Conservation (phyloP, 92 coral and sea anemone genomes). For the Epizoanthus rinbou region DNA sequence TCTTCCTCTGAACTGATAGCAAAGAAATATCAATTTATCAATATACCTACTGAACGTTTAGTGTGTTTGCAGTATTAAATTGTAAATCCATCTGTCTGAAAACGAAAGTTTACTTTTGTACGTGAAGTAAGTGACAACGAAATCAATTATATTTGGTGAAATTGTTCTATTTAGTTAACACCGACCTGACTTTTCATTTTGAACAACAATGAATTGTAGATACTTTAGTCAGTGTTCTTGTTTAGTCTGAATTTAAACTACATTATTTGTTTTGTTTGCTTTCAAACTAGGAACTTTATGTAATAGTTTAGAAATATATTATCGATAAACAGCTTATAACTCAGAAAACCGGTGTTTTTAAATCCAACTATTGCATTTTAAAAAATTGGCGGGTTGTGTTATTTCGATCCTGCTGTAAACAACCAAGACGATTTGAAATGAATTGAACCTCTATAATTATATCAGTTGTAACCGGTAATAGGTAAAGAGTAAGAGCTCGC, state of each 20-base stretch:
- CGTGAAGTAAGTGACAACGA: neutral
- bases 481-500: neutral
- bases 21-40: neutral
- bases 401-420: neutral
- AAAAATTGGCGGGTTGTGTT: neutral
- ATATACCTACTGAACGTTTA: neutral
- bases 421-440: neutral
- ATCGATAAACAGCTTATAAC: too few species aligned
- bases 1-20: slow-evolving; percentile 28
- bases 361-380: too few species aligned
- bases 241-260: too few species aligned
- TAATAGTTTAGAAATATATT: too few species aligned
- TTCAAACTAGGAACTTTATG: too few species aligned
- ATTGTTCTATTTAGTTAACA: neutral
- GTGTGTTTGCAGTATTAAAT: neutral
- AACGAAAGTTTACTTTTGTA: neutral
- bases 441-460: neutral
- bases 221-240: too few species aligned
- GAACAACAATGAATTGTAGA: neutral
- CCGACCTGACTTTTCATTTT: neutral
- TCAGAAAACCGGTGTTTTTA: too few species aligned
- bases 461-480: neutral
- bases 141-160: neutral
- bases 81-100: neutral
- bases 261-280: too few species aligned